phyloP scores from a whole-genome alignment of 2,797 vertebrate species.

The Podarcis siculus region DNA sequence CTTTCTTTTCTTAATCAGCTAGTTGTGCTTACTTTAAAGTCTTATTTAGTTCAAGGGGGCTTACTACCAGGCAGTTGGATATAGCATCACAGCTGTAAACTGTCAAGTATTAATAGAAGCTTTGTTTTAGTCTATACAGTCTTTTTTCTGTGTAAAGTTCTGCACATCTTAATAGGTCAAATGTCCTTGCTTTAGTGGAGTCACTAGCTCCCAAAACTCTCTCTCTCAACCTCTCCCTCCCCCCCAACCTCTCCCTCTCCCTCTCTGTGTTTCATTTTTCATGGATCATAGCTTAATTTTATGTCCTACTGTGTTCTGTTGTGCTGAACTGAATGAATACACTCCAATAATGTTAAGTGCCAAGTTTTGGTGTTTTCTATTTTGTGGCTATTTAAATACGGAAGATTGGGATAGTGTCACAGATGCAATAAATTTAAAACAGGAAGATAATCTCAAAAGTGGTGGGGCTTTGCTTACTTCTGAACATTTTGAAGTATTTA shows the following conservation, averaged over 20 bases:
- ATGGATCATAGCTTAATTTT: not conserved
- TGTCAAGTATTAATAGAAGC: not conserved
- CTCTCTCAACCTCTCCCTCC: no score
- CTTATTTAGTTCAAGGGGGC: no score
- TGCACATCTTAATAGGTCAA: not conserved
- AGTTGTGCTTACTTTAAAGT: no score
- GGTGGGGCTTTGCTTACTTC: not conserved
- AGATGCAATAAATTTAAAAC: not conserved
- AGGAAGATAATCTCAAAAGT: not conserved
- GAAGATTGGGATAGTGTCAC: not conserved
- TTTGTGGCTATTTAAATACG: not conserved
- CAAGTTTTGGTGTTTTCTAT: not conserved
- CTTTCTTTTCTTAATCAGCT: not conserved
- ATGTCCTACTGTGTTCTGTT: not conserved
- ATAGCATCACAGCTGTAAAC: not conserved
- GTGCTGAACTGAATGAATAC: not conserved
- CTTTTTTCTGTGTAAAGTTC: not conserved
- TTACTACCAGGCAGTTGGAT: no score
- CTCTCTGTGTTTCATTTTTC: not conserved
- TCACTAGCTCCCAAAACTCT: not conserved
- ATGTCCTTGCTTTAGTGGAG: not conserved
- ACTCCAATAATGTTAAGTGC: not conserved
- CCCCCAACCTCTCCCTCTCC: no score
- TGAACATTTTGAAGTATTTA: not conserved
- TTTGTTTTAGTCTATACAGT: not conserved